These are phyloP conservation scores for Calidris pygmaea DNA, from an alignment of 2,113 vertebrate genomes.

Conservation along the genomic window DNA sequence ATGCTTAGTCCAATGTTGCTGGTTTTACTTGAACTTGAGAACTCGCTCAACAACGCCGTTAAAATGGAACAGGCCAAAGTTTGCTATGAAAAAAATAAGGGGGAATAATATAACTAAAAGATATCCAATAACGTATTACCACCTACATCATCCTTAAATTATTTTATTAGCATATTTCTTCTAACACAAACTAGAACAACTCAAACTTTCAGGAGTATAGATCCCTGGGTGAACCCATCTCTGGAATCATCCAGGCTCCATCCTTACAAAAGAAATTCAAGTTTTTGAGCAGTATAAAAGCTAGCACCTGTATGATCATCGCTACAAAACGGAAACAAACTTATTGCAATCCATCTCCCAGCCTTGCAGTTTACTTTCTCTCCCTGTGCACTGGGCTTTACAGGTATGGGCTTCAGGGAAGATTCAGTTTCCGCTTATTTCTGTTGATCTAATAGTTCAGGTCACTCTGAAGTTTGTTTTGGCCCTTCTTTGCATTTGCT, in stretches of 20 bases:
- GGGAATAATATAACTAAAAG: conserved; percentile 27
- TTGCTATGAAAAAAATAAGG: conserved; percentile 82
- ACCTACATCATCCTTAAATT: background rate
- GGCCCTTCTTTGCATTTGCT: background rate
- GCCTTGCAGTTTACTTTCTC: background rate
- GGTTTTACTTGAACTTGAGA: conserved; percentile 99
- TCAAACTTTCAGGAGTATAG: background rate
- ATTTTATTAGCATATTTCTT: background rate
- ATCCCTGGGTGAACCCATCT: background rate
- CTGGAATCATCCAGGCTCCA: background rate
- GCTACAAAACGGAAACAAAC: background rate
- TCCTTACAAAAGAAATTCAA: background rate
- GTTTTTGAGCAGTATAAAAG: background rate
- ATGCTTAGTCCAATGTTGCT: conserved; percentile 99
- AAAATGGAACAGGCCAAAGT: conserved; percentile 98
- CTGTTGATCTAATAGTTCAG: background rate
- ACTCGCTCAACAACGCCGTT: conserved; percentile 93
- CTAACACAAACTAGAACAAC: background rate
- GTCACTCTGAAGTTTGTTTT: background rate
- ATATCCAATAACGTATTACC: background rate
- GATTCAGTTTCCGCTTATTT: background rate
- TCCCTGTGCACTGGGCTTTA: background rate
- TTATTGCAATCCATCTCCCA: background rate
- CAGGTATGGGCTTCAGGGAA: background rate
- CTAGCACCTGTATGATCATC: background rate